phyloP scores from a whole-genome alignment of 1,140 invertebrate genomes.

The Ptiloglossa arizonensis region DNA sequence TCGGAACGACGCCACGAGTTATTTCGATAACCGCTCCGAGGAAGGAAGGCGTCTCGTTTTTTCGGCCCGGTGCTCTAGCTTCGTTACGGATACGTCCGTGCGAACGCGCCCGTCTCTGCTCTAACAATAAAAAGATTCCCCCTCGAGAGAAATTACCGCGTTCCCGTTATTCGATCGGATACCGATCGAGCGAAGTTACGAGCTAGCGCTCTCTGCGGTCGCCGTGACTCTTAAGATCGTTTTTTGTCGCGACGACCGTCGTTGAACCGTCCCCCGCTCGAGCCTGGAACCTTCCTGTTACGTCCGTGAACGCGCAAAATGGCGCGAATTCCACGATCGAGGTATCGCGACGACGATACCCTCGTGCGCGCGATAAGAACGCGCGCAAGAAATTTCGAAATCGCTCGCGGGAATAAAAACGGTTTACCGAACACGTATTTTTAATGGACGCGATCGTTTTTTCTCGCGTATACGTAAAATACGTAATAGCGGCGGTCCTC shows the following conservation, averaged over 20 bases:
- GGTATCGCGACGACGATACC: background rate
- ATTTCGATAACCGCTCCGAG: conserved; percentile 54
- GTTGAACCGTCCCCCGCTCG: background rate
- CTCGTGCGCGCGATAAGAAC: too few species aligned
- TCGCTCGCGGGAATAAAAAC: too few species aligned
- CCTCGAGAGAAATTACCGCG: conserved; percentile 54
- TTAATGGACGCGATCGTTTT: too few species aligned
- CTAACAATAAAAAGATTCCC: conserved; percentile 58
- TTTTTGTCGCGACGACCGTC: conserved; percentile 33
- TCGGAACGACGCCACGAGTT: conserved; percentile 49
- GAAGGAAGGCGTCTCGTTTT: conserved; percentile 32
- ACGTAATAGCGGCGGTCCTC: too few species aligned
- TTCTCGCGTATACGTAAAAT: too few species aligned
- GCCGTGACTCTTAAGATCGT: conserved; percentile 48
- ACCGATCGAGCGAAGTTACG: conserved; percentile 29
- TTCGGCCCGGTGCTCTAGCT: conserved; percentile 19
- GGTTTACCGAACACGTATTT: too few species aligned
- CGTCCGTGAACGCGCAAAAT: conserved; percentile 1
- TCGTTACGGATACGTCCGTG: conserved; percentile 32
- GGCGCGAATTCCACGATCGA: background rate
- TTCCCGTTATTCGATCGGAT: conserved; percentile 60
- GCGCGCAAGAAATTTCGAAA: too few species aligned
- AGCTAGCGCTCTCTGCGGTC: conserved; percentile 11
- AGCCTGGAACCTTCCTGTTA: background rate
- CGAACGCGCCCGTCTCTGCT: conserved; percentile 39